phyloP scores from a whole-genome alignment of 2,797 vertebrate species.

The Coccyzus lansbergi region DNA sequence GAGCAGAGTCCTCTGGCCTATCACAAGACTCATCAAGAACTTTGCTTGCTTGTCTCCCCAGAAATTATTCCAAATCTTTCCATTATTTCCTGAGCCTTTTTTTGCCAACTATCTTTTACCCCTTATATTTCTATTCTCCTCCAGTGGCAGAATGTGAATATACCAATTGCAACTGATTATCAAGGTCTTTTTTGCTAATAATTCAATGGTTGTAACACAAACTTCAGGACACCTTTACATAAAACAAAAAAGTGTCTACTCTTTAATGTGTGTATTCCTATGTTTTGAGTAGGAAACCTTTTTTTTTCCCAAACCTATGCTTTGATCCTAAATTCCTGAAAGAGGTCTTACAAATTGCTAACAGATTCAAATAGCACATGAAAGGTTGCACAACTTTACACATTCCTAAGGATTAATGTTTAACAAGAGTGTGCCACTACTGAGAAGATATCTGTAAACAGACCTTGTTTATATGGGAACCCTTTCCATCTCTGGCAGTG shows the following conservation, averaged over 20 bases:
- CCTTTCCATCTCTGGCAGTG: not conserved
- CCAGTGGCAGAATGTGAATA: not conserved
- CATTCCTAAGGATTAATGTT: slow-evolving; percentile 60
- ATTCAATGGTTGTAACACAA: not conserved
- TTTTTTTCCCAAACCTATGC: not conserved
- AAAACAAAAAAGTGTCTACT: not conserved
- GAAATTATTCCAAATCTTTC: not conserved
- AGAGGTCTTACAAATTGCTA: not conserved
- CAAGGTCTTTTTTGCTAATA: not conserved
- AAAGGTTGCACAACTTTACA: slow-evolving; percentile 28
- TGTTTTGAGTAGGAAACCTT: not conserved
- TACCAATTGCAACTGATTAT: not conserved
- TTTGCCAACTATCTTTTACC: not conserved
- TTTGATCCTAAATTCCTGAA: not conserved
- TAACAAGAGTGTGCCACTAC: slow-evolving; percentile 28
- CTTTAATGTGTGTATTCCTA: not conserved
- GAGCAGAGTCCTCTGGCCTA: not conserved
- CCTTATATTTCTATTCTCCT: not conserved
- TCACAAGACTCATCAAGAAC: fast-evolving
- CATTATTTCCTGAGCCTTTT: not conserved
- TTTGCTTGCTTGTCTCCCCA: not conserved
- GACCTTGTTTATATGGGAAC: not conserved
- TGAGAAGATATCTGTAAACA: slow-evolving; percentile 1
- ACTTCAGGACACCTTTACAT: not conserved
- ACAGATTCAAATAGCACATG: not conserved